Conservation (phyloP, 2,797 vertebrate species). For the Tenualosa thibaudeaui region DNA sequence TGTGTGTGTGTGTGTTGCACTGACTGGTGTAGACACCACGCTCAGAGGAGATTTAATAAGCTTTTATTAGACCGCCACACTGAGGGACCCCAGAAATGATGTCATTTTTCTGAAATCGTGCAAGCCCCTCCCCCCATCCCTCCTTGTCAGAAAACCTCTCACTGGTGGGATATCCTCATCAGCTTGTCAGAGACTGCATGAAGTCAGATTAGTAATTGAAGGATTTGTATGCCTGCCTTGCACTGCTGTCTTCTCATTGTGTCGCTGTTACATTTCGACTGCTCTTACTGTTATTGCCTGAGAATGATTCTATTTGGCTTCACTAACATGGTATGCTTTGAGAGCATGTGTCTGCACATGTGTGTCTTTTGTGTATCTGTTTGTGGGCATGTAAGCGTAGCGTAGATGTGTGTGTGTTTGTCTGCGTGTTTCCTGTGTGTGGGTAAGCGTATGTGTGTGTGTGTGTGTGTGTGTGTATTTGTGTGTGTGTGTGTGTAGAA, state of each 20-base stretch:
- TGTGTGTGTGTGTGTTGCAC: background rate
- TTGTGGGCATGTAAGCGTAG: background rate
- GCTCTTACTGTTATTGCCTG: background rate
- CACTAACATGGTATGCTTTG: background rate
- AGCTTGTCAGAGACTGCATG: background rate
- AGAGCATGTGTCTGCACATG: background rate
- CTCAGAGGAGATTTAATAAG: background rate
- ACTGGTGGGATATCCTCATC: background rate
- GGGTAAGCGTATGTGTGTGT: slow-evolving; percentile 39
- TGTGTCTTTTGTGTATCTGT: background rate
- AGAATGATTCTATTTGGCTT: background rate
- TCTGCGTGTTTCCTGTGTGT: slow-evolving; percentile 32
- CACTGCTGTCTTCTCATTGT: background rate
- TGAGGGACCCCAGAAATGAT: background rate
- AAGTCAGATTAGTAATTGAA: background rate
- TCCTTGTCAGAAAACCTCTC: background rate
- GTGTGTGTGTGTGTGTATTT: background rate
- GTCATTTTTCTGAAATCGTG: slow-evolving; percentile 14
- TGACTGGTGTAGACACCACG: background rate
- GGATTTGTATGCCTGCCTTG: background rate
- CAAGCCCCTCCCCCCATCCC: background rate
- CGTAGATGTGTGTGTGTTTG: background rate
- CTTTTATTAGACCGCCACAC: background rate
- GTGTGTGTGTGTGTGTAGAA: background rate
- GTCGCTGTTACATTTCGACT: background rate